These are phyloP conservation scores for Rhinogobio ventralis DNA, from an alignment of 2,797 vertebrate genomes.

Conservation along the genomic window DNA sequence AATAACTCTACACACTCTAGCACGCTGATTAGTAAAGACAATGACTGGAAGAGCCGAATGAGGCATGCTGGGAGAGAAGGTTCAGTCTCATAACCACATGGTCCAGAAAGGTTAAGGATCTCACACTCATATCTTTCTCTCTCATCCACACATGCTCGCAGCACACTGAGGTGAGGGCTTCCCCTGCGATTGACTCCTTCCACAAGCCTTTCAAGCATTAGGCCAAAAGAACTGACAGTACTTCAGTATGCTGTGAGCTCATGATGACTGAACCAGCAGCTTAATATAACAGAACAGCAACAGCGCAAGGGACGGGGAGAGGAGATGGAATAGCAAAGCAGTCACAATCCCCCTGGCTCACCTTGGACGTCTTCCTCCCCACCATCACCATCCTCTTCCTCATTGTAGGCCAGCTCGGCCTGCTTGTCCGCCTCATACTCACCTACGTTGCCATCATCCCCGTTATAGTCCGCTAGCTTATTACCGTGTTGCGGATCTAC, in stretches of 20 bases:
- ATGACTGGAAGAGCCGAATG: slow-evolving; percentile 64
- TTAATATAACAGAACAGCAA: slow-evolving; percentile 33
- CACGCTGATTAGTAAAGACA: slow-evolving; percentile 67
- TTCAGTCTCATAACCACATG: slow-evolving; percentile 34
- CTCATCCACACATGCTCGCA: slow-evolving; percentile 20
- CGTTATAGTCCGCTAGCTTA: slow-evolving; percentile 99
- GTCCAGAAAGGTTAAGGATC: slow-evolving; percentile 1
- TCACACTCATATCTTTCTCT: background rate
- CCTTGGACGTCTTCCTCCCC: slow-evolving; percentile 99
- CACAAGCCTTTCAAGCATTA: background rate
- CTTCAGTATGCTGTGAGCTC: slow-evolving; percentile 74
- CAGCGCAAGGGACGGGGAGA: slow-evolving; percentile 66
- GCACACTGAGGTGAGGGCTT: slow-evolving; percentile 18
- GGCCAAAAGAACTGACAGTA: slow-evolving; percentile 48
- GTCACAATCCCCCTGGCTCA: slow-evolving; percentile 83
- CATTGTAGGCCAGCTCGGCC: slow-evolving; percentile 99
- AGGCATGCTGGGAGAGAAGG: slow-evolving; percentile 64
- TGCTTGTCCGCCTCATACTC: slow-evolving; percentile 99
- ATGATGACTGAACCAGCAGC: slow-evolving; percentile 57
- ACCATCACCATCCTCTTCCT: slow-evolving; percentile 99
- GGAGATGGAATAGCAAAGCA: slow-evolving; percentile 64
- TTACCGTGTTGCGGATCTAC: slow-evolving; percentile 99
- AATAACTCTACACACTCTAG: slow-evolving; percentile 16
- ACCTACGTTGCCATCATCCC: slow-evolving; percentile 99
- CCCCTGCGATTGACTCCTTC: background rate